Percentiles rank a stretch among this genome's conserved stretches.
Evolutionary conservation across 2,113 vertebrate species (phyloP).

Genomic region (Tetraodon nigroviridis): DNA sequence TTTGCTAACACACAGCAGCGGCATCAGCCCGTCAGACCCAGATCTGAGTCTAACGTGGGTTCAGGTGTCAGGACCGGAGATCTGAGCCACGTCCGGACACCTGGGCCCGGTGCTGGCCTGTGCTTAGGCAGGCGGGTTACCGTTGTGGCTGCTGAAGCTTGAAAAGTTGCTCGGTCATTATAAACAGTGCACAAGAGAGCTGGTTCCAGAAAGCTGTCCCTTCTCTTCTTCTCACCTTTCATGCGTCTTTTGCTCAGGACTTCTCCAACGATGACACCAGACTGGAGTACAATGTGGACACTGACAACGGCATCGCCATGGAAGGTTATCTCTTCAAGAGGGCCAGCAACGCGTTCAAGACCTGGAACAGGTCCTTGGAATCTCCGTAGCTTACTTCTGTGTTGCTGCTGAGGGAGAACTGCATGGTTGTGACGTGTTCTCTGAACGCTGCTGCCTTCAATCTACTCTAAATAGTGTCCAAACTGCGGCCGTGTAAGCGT

Average conservation of each 20-base stretch:
- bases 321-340: constrained; percentile 98
- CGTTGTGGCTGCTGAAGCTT: background rate
- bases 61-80: background rate
- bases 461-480: background rate
- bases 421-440: too few species aligned
- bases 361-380: constrained; percentile 89
- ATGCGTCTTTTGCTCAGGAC: constrained; percentile 73
- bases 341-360: constrained; percentile 99
- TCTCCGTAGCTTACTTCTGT: too few species aligned
- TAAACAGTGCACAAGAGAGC: too few species aligned
- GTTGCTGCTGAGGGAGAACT: background rate
- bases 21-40: background rate
- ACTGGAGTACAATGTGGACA: constrained; percentile 93
- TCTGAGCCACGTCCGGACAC: too few species aligned
- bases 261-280: constrained; percentile 93
- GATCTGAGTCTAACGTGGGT: background rate
- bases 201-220: too few species aligned
- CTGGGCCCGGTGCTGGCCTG: too few species aligned
- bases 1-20: background rate
- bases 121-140: too few species aligned
- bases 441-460: background rate
- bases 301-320: constrained; percentile 94
- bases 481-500: constrained; percentile 1
- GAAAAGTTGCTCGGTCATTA: too few species aligned
- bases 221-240: background rate